Evolutionary conservation across 1,140 invertebrate genomes (phyloP).

Genomic region (Cecropterus lyciades): DNA sequence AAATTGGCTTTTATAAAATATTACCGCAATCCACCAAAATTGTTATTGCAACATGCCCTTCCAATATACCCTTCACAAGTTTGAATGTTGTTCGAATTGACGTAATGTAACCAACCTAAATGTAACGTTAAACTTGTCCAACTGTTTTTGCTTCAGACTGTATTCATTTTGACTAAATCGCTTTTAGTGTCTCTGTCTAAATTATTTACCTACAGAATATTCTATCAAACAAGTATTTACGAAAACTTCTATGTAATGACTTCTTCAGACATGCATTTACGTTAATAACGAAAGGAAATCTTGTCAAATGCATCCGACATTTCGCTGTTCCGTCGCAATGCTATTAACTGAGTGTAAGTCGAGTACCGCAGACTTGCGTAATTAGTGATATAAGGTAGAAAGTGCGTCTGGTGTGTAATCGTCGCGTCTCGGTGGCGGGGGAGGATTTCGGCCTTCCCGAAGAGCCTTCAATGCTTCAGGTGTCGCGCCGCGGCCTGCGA

Average conservation of each 20-base stretch:
- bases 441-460: slow-evolving; percentile 53
- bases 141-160: neutral
- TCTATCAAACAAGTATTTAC: neutral
- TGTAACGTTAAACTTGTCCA: neutral
- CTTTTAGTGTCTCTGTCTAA: neutral
- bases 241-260: neutral
- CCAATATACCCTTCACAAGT: neutral
- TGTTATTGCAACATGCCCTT: neutral
- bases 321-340: slow-evolving; percentile 24
- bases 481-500: slow-evolving; percentile 50
- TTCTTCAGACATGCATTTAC: neutral
- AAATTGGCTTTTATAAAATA: no score
- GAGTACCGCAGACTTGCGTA: slow-evolving; percentile 27
- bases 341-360: slow-evolving; percentile 38
- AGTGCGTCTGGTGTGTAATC: slow-evolving; percentile 35
- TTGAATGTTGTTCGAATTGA: neutral
- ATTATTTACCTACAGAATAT: neutral
- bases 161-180: neutral
- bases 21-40: neutral
- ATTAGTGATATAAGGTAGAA: slow-evolving; percentile 38
- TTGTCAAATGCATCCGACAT: slow-evolving; percentile 24
- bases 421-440: slow-evolving; percentile 31
- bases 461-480: slow-evolving; percentile 62
- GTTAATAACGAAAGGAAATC: slow-evolving; percentile 10
- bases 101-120: neutral